phyloP scores from a whole-genome alignment of 1,140 invertebrate species.

The Sesamia nonagrioides region DNA sequence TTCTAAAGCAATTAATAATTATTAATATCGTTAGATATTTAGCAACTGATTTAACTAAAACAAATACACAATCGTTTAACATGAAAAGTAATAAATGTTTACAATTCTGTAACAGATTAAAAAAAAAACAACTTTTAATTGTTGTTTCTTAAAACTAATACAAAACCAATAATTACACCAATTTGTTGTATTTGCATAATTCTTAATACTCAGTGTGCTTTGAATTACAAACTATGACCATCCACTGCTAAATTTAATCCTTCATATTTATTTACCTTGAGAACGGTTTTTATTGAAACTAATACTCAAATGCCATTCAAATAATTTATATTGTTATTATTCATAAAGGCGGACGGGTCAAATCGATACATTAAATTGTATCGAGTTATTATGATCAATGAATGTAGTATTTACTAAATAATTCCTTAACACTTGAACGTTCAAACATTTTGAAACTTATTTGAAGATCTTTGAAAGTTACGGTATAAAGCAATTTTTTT shows the following conservation, averaged over 20 bases:
- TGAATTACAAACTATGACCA: slow-evolving; percentile 1
- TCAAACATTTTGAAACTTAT: neutral
- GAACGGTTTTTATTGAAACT: slow-evolving; percentile 3
- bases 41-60: slow-evolving; percentile 12
- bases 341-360: neutral
- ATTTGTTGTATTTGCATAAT: slow-evolving; percentile 47
- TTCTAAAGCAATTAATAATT: slow-evolving; percentile 16
- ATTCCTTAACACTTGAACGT: neutral
- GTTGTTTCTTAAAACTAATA: neutral
- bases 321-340: slow-evolving; percentile 37
- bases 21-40: slow-evolving; percentile 6
- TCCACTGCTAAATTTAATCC: slow-evolving; percentile 36
- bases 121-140: slow-evolving; percentile 7
- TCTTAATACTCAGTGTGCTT: slow-evolving; percentile 32
- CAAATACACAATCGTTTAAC: neutral
- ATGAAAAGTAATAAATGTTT: slow-evolving; percentile 5
- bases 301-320: neutral
- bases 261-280: slow-evolving; percentile 34
- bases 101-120: neutral
- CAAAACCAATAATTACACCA: slow-evolving; percentile 44
- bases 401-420: neutral
- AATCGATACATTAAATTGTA: slow-evolving; percentile 31
- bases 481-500: neutral
- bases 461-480: slow-evolving; percentile 17
- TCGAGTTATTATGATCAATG: slow-evolving; percentile 11